Evolutionary conservation across 2,888 invertebrate species (phyloP).

Genomic region (Cylloceria caligata): DNA sequence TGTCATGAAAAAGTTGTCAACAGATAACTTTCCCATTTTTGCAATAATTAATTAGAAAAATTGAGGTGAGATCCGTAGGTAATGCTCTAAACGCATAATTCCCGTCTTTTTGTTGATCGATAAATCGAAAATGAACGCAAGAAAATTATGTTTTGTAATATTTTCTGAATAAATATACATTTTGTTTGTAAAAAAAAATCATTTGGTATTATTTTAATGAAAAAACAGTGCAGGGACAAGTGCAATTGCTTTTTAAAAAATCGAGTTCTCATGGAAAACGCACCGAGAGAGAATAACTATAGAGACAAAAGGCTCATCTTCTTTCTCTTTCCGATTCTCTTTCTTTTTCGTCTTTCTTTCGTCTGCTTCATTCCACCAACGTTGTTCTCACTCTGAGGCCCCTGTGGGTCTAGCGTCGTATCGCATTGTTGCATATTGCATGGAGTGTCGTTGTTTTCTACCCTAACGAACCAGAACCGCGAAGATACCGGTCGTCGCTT

Average conservation of each 20-base stretch:
- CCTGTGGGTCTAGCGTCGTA: conserved; percentile 57
- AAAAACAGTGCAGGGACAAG: neutral
- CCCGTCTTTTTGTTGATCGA: too few relatives aligned
- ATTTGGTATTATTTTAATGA: neutral
- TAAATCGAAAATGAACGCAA: too few relatives aligned
- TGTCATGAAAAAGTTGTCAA: too few relatives aligned
- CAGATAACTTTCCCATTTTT: too few relatives aligned
- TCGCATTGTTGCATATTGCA: conserved; percentile 83
- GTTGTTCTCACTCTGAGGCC: conserved; percentile 39
- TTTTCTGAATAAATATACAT: too few relatives aligned
- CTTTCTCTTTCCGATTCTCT: conserved; percentile 43
- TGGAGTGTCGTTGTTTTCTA: conserved; percentile 80
- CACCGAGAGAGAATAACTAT: conserved; percentile 32
- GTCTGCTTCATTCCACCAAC: conserved; percentile 24
- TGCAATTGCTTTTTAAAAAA: neutral
- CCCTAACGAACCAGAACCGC: conserved; percentile 81
- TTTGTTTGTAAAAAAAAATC: neutral
- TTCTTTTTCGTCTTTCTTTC: conserved; percentile 27
- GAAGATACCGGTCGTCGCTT: conserved; percentile 75
- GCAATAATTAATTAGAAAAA: too few relatives aligned
- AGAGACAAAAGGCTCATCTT: conserved; percentile 57
- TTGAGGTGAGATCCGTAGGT: too few relatives aligned
- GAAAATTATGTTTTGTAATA: too few relatives aligned
- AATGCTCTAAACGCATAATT: too few relatives aligned
- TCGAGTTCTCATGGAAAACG: neutral